Evolutionary conservation across 2,888 invertebrate species (phyloP), one percentile per base, ranked within the genome.

Genomic region (Steinernema scapterisci): DNA sequence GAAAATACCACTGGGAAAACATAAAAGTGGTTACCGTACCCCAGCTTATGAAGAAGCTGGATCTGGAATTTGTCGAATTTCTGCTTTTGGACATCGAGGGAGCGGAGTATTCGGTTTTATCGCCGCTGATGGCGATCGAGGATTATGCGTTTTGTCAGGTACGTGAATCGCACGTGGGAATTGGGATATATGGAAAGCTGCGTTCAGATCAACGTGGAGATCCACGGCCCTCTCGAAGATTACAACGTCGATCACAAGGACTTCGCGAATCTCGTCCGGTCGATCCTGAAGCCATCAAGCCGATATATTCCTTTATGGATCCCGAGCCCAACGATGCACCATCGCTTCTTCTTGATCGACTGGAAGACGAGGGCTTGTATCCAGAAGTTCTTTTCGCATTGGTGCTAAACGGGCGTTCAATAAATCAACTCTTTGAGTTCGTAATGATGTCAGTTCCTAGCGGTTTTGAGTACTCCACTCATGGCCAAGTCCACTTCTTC

Each of bases 81-180:
- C 54, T 76, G 44, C 70, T 56, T 16, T 21, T 76, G 31, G 77
- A 77, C 51, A 72, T 77, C 9, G 77, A 77, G 45, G 77, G 77
- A 19, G 45, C 72, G 1, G 77, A 77, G 44, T 77, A 75, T 31
- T 23, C 43, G 1, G 21, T 73, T 9, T 44, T 71, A 2, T 23
- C 71, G 27, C 46, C 38, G 6, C 44, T 44, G 16, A 23, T 71
- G 44, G 44, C 38, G 43, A 45, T 71, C 2, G 46, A 43, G 13
- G 46, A 46, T 71, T 13, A 43, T n/a, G 16, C 25, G 5, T 71
- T 71, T 16, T 44, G 46, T 44, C 46, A 45, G 46, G 71, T 46
- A 44, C 1, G 44, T 16, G 5, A 70, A 25, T 6, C 16, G 27
- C 25, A 16, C 44, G 3, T 9, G n/a, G n/a, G n/a, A n/a, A n/a